Percentiles rank a stretch among this genome's conserved stretches.
phyloP scores from a whole-genome alignment of 2,113 vertebrate species.

The Cochlearius cochlearius region DNA sequence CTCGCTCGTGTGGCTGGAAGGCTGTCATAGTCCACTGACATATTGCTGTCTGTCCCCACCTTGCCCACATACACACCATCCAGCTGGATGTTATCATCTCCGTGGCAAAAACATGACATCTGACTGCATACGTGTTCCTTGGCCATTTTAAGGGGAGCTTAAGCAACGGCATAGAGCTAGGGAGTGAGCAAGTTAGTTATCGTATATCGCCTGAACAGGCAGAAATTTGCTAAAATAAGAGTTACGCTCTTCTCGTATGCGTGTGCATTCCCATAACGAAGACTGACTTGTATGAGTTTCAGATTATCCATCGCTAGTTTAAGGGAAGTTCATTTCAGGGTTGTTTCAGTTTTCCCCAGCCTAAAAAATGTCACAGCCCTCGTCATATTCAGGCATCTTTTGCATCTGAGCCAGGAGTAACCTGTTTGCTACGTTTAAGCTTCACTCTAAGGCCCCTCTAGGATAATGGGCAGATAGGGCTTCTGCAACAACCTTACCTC shows the following conservation, averaged over 20 bases:
- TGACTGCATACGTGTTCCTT: neutral
- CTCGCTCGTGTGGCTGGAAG: neutral
- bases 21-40: neutral
- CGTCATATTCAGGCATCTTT: neutral
- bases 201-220: neutral
- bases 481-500: neutral
- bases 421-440: neutral
- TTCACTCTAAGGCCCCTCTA: neutral
- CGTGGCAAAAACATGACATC: neutral
- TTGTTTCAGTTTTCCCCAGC: neutral
- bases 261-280: neutral
- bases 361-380: neutral
- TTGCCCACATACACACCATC: neutral
- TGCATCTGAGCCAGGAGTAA: neutral
- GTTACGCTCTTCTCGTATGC: neutral
- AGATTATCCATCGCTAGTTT: neutral
- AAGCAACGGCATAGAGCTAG: neutral
- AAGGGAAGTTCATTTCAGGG: neutral
- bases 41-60: neutral
- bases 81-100: neutral
- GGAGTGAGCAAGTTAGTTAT: neutral
- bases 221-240: neutral
- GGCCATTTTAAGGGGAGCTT: neutral
- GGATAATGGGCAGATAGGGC: neutral
- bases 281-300: neutral